These are phyloP conservation scores for Clivina fossor DNA, from an alignment of 2,888 invertebrate genomes.

Conservation along the genomic window DNA sequence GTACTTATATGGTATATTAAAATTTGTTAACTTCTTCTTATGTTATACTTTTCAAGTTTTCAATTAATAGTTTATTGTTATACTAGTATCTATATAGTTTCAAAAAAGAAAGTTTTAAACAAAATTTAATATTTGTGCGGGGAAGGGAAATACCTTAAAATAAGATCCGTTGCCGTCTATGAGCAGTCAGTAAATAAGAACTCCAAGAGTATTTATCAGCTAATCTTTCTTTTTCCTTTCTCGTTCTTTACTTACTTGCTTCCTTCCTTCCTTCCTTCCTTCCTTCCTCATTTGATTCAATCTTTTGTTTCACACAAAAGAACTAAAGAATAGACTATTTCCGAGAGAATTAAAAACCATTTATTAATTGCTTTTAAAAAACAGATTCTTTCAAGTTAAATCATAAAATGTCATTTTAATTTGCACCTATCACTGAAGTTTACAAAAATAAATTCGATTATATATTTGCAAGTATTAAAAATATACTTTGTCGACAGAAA, in stretches of 20 bases:
- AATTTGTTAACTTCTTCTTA: too few species aligned
- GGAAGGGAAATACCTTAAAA: too few species aligned
- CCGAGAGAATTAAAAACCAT: conserved; percentile 7
- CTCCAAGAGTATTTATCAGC: conserved; percentile 22
- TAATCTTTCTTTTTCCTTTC: conserved; percentile 26
- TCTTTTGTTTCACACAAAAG: conserved; percentile 23
- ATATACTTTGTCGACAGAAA: too few species aligned
- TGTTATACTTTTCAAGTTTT: too few species aligned
- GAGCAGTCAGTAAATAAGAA: too few species aligned
- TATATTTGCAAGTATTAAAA: too few species aligned
- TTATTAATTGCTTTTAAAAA: conserved; percentile 11
- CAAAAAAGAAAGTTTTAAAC: not conserved
- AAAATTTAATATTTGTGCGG: too few species aligned
- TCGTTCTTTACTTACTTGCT: conserved; percentile 39
- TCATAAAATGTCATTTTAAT: not conserved
- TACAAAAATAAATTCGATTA: too few species aligned
- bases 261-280: conserved; percentile 29
- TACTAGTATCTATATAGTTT: too few species aligned
- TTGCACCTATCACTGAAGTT: not conserved
- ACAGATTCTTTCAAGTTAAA: not conserved
- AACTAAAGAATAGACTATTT: conserved; percentile 16
- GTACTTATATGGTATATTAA: too few species aligned
- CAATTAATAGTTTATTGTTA: too few species aligned
- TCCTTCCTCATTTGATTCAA: conserved; percentile 22
- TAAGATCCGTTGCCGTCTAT: too few species aligned